phyloP scores from a whole-genome alignment of 2,888 invertebrate species.

The Zaprionus bogoriensis region DNA sequence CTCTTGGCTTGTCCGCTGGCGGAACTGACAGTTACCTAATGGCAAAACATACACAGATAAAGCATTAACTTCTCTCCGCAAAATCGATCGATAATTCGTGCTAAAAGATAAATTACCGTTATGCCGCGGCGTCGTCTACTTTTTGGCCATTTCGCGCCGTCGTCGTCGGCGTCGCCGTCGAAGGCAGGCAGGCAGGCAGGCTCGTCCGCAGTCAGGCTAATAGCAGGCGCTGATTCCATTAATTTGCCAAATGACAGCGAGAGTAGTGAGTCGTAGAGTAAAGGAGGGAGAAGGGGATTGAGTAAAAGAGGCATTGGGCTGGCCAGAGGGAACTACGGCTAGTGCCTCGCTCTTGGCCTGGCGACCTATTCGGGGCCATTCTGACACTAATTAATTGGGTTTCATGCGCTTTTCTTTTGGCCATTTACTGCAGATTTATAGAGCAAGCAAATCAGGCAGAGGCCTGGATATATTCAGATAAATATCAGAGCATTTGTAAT shows the following conservation, averaged over 20 bases:
- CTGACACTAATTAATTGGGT: conserved; percentile 76
- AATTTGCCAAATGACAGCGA: conserved; percentile 74
- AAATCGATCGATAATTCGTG: conserved; percentile 75
- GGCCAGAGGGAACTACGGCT: not conserved
- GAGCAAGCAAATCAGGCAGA: conserved; percentile 2
- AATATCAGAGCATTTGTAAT: not conserved
- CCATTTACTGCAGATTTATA: not conserved
- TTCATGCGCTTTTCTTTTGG: conserved; percentile 33
- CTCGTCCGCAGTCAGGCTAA: conserved; percentile 64
- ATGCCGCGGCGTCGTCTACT: conserved; percentile 43
- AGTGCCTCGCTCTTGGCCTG: conserved; percentile 15
- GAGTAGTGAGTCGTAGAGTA: conserved; percentile 23
- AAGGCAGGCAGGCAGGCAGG: not conserved
- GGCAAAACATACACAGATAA: conserved; percentile 77
- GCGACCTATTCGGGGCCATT: conserved; percentile 28
- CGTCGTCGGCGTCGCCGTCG: not conserved
- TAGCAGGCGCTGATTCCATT: conserved; percentile 76
- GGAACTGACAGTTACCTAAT: conserved; percentile 79
- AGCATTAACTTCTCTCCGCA: conserved; percentile 68
- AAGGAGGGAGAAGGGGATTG: not conserved
- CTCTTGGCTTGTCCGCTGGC: conserved; percentile 29
- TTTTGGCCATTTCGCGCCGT: conserved; percentile 26
- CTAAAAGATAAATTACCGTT: conserved; percentile 78
- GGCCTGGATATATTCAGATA: not conserved
- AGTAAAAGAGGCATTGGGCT: conserved; percentile 1